A percentile compares a stretch with the other conserved stretches of the same genome.
These are phyloP conservation scores for Pygoscelis antarcticus DNA, from an alignment of 2,113 vertebrate genomes.

Conservation along the genomic window DNA sequence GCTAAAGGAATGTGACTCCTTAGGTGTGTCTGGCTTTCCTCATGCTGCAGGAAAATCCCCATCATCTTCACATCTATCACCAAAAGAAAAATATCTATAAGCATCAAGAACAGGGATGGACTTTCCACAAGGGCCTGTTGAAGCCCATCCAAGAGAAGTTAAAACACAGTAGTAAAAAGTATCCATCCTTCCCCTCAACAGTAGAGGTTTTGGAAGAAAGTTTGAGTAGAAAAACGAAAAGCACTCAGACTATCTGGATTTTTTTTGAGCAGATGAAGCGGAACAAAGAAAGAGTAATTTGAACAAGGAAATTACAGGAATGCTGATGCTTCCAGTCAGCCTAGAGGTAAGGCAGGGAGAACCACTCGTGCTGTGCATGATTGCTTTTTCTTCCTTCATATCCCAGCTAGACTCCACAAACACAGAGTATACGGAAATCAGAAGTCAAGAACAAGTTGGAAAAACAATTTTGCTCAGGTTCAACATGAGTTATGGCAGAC, in stretches of 20 bases:
- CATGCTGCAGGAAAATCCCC: neutral
- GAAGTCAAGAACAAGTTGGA: neutral
- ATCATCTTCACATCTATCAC: neutral
- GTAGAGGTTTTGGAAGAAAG: neutral
- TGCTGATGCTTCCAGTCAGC: constrained; percentile 3
- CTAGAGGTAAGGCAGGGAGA: neutral
- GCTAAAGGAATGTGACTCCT: neutral
- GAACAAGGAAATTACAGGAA: constrained; percentile 21
- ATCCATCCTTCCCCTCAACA: neutral
- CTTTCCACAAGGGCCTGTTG: neutral
- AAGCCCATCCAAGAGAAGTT: neutral
- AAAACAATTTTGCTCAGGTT: neutral
- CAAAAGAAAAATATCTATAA: neutral
- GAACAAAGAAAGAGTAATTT: constrained; percentile 6
- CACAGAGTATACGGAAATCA: neutral
- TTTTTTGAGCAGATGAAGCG: neutral
- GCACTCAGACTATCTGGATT: neutral
- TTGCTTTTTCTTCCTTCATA: constrained; percentile 1
- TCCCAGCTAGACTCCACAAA: constrained; percentile 10
- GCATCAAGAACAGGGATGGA: neutral
- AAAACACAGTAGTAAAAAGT: neutral
- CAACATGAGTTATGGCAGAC: neutral
- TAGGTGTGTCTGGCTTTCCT: neutral
- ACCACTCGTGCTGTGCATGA: neutral
- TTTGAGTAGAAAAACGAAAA: neutral